Percentiles rank a stretch among this genome's conserved stretches.
Conservation (phyloP, 2,113 vertebrate species). For the Lamprologus tigripictilis region DNA sequence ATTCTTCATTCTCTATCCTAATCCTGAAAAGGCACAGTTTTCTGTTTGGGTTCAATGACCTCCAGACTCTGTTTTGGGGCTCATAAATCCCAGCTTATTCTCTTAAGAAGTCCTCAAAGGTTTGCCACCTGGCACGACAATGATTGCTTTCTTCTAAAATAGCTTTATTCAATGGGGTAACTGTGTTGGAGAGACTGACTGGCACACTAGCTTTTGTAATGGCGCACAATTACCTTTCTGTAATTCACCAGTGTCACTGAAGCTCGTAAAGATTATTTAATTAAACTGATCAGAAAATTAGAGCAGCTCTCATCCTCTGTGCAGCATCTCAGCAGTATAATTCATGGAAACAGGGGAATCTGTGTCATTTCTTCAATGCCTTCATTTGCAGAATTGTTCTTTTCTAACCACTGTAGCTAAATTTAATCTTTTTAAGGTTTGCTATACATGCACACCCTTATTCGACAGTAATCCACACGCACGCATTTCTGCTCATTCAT, state of each 20-base stretch:
- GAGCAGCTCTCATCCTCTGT: not conserved
- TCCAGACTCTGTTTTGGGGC: slow-evolving; percentile 11
- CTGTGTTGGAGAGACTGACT: not conserved
- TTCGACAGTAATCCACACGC: not conserved
- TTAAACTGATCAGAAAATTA: not conserved
- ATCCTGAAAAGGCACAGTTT: not conserved
- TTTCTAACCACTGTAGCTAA: not conserved
- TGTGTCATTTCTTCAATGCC: not conserved
- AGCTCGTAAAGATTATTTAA: slow-evolving; percentile 2
- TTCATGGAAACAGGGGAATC: not conserved
- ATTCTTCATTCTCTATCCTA: not conserved
- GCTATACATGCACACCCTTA: not conserved
- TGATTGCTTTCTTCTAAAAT: slow-evolving; percentile 32
- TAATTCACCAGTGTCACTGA: not conserved
- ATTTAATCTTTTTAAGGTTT: not conserved
- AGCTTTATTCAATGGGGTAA: slow-evolving; percentile 11
- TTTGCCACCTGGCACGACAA: slow-evolving; percentile 58
- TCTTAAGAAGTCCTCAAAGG: slow-evolving; percentile 54
- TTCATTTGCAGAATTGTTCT: not conserved
- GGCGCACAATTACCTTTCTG: not conserved
- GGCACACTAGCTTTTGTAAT: slow-evolving; percentile 13
- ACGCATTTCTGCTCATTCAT: not conserved
- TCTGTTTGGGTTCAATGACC: slow-evolving; percentile 2
- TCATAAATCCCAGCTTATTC: slow-evolving; percentile 58
- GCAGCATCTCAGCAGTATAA: not conserved